Evolutionary conservation across 2,888 invertebrate genomes (phyloP).

Genomic region (Toxonevra muliebris): DNA sequence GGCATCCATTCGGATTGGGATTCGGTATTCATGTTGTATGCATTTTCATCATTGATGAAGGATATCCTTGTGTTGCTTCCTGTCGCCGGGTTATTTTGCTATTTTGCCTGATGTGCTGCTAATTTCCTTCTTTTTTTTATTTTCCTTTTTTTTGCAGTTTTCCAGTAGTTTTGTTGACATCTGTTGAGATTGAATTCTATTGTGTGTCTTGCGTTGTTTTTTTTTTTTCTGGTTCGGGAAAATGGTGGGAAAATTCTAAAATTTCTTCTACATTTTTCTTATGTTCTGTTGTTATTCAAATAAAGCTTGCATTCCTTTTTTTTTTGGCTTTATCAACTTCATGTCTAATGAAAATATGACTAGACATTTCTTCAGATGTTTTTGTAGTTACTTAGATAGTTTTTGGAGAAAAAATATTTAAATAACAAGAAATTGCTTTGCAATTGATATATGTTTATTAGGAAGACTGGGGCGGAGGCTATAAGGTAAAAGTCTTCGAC

Average conservation of each 20-base stretch:
- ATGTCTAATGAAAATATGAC: too few relatives aligned
- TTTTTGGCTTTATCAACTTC: too few relatives aligned
- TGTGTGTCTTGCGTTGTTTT: neutral
- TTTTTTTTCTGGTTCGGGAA: constrained; percentile 1
- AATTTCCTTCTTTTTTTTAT: constrained; percentile 24
- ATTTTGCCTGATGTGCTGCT: constrained; percentile 17
- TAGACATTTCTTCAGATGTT: too few relatives aligned
- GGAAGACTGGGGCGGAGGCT: too few relatives aligned
- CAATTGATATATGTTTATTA: too few relatives aligned
- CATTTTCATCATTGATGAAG: constrained; percentile 27
- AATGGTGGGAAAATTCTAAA: neutral
- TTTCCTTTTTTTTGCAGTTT: neutral
- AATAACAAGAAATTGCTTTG: too few relatives aligned
- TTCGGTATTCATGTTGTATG: neutral
- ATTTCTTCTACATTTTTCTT: too few relatives aligned
- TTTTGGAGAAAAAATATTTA: too few relatives aligned
- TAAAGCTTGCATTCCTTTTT: too few relatives aligned
- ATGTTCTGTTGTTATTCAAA: too few relatives aligned
- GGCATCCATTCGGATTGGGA: constrained; percentile 3
- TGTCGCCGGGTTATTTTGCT: constrained; percentile 32
- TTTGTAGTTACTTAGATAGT: too few relatives aligned
- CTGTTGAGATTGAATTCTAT: constrained; percentile 12
- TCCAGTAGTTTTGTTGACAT: constrained; percentile 15
- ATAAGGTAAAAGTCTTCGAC: too few relatives aligned
- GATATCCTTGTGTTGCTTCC: constrained; percentile 34